Conservation (phyloP, 92 coral and sea anemone species). For the Zoanthus sansibaricus region DNA sequence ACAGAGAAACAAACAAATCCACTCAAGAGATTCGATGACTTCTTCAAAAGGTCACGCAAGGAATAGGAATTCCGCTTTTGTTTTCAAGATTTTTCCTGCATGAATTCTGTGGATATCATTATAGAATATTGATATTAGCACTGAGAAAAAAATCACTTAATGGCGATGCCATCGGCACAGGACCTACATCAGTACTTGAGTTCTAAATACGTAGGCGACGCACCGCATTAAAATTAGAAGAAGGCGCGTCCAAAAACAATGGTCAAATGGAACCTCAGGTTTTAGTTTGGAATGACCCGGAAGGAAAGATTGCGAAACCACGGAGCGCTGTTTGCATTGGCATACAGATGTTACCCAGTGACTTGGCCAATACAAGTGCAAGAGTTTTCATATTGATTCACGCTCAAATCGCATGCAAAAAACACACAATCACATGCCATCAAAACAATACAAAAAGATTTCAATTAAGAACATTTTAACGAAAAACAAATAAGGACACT, state of each 20-base stretch:
- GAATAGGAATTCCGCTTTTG: not conserved
- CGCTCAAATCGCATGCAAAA: not conserved
- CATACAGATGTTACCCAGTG: not conserved
- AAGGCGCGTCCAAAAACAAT: not conserved
- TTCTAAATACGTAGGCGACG: not conserved
- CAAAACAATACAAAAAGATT: not conserved
- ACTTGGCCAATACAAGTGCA: not conserved
- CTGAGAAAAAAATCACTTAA: not conserved
- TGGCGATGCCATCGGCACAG: not conserved
- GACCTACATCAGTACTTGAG: not conserved
- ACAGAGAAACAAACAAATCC: not conserved
- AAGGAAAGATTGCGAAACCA: not conserved
- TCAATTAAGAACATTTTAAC: too few species aligned
- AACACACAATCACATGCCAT: not conserved
- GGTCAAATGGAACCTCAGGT: not conserved
- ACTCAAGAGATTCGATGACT: not conserved
- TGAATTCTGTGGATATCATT: not conserved
- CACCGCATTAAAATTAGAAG: not conserved
- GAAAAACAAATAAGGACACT: too few species aligned
- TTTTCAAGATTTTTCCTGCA: not conserved
- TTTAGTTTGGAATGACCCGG: constrained; percentile 16
- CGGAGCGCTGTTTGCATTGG: not conserved
- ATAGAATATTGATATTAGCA: not conserved
- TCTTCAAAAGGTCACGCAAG: not conserved
- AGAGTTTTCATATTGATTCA: not conserved